Conservation (phyloP, 2,797 vertebrate species). For the Pelodytes ibericus region DNA sequence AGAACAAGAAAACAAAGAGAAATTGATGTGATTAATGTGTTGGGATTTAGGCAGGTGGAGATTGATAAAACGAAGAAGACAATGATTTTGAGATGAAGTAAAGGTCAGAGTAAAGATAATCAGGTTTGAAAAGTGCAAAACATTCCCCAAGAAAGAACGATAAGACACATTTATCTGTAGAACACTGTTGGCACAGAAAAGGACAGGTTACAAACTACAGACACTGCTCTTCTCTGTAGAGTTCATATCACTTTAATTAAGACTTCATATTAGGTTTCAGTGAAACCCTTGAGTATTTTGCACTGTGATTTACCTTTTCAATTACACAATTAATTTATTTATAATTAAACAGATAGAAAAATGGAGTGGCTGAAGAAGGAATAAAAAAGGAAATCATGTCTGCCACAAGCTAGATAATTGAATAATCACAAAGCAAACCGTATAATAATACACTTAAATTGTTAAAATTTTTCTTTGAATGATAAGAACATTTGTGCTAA, state of each 20-base stretch:
- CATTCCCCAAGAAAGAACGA: background rate
- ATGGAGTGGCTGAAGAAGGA: background rate
- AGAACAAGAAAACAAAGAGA: slow-evolving; percentile 27
- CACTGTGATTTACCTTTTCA: slow-evolving; percentile 6
- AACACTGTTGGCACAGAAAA: background rate
- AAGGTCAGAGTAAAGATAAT: slow-evolving; percentile 41
- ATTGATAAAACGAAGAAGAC: slow-evolving; percentile 38
- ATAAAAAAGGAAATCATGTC: too few species aligned
- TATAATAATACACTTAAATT: too few species aligned
- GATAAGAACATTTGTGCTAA: too few species aligned
- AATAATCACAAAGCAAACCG: too few species aligned
- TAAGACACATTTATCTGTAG: too few species aligned
- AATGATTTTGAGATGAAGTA: slow-evolving; percentile 42
- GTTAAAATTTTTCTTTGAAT: too few species aligned
- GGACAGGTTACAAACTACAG: background rate
- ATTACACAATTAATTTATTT: slow-evolving; percentile 31
- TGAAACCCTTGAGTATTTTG: background rate
- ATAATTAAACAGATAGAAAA: slow-evolving; percentile 25
- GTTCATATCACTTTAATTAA: background rate
- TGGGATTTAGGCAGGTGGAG: slow-evolving; percentile 27
- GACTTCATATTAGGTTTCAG: background rate
- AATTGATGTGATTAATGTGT: slow-evolving; percentile 22
- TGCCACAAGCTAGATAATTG: too few species aligned
- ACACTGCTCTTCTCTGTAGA: background rate
- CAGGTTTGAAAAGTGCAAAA: slow-evolving; percentile 27